phyloP scores from a whole-genome alignment of 2,888 invertebrate genomes.

The Cartodere bifasciata region DNA sequence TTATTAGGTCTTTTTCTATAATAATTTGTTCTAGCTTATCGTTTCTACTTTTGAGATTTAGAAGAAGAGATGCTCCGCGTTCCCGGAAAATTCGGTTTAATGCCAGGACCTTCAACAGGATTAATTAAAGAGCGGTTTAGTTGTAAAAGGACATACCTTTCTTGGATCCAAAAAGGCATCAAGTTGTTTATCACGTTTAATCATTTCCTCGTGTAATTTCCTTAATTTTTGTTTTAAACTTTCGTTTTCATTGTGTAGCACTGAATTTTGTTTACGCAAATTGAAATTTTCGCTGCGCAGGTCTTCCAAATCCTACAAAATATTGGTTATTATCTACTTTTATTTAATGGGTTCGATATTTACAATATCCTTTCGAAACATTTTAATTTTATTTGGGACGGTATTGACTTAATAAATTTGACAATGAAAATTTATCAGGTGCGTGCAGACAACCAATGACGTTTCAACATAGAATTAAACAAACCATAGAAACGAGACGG shows the following conservation, averaged over 20 bases:
- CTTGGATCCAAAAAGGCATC: conserved; percentile 14
- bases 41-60: conserved; percentile 14
- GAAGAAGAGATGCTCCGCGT: conserved; percentile 13
- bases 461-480: too few relatives aligned
- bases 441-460: too few relatives aligned
- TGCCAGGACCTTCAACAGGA: conserved; percentile 8
- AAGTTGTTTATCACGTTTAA: conserved; percentile 13
- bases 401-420: too few relatives aligned
- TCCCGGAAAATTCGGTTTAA: conserved; percentile 12
- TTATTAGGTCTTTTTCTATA: conserved; percentile 13
- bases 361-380: too few relatives aligned
- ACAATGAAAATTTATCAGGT: too few relatives aligned
- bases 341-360: too few relatives aligned
- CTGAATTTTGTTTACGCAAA: conserved; percentile 13
- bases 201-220: conserved; percentile 14
- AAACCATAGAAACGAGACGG: too few relatives aligned
- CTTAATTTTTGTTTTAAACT: conserved; percentile 15
- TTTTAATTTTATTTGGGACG: too few relatives aligned
- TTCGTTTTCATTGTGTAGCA: conserved; percentile 13
- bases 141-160: conserved; percentile 12
- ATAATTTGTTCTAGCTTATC: conserved; percentile 12
- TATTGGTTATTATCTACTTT: too few relatives aligned
- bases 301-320: conserved; percentile 14
- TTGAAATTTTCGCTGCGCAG: conserved; percentile 14
- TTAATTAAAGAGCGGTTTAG: background rate